phyloP scores from a whole-genome alignment of 1,140 invertebrate genomes.

The Cardiocondyla obscurior region DNA sequence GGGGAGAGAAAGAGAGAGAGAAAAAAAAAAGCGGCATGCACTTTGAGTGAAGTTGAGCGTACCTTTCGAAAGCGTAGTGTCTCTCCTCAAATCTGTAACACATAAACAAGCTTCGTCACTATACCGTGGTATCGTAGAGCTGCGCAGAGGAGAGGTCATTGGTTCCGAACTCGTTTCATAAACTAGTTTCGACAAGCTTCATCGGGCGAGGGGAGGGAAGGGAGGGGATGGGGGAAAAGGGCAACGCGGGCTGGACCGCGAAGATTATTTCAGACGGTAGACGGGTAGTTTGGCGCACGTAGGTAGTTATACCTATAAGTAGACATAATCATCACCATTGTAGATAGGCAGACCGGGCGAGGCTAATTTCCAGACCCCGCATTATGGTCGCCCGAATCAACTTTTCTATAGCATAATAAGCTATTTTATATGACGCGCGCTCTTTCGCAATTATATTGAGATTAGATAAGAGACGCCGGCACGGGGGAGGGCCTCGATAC shows the following conservation, averaged over 20 bases:
- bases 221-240: constrained; percentile 2
- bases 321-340: constrained; percentile 81
- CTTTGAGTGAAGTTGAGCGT: constrained; percentile 74
- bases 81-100: constrained; percentile 84
- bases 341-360: constrained; percentile 79
- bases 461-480: constrained; percentile 69
- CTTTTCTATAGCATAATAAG: constrained; percentile 84
- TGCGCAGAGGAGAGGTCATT: constrained; percentile 52
- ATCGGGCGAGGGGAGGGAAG: neutral
- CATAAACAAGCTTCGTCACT: constrained; percentile 81
- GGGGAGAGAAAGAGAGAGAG: neutral
- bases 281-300: constrained; percentile 71
- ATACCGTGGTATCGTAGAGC: constrained; percentile 52
- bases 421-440: constrained; percentile 81
- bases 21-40: constrained; percentile 55
- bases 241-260: constrained; percentile 63
- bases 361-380: constrained; percentile 82
- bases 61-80: constrained; percentile 84
- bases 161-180: constrained; percentile 66
- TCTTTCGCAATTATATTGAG: constrained; percentile 79
- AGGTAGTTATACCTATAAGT: constrained; percentile 82
- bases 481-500: constrained; percentile 4
- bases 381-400: constrained; percentile 81
- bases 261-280: constrained; percentile 81
- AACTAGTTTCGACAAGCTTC: constrained; percentile 67